Percentiles rank a stretch among this genome's conserved stretches.
Evolutionary conservation across 2,888 invertebrate genomes (phyloP).

Genomic region (Polymixis lichenea): DNA sequence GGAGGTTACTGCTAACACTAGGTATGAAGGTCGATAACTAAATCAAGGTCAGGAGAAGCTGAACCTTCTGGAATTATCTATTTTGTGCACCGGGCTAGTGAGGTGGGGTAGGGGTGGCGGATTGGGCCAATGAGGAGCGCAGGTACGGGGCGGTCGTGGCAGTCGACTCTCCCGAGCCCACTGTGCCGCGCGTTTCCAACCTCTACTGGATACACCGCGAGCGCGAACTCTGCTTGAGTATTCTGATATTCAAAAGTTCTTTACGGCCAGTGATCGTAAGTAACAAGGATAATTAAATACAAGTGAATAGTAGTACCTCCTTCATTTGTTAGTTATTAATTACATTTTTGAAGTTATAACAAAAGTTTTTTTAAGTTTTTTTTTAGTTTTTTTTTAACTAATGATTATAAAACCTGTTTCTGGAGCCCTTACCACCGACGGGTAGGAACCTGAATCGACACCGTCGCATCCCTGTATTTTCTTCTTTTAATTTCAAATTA

Average conservation of each 20-base stretch:
- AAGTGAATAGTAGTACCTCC: neutral
- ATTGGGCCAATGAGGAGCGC: neutral
- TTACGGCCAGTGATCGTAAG: neutral
- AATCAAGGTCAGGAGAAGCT: no score
- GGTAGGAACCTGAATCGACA: neutral
- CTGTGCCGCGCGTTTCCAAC: neutral
- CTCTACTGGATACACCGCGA: neutral
- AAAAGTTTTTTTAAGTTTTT: no score
- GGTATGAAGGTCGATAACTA: neutral
- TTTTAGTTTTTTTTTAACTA: no score
- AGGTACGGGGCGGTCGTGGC: neutral
- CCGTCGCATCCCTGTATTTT: neutral
- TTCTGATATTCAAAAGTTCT: neutral
- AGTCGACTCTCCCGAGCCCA: neutral
- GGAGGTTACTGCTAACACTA: neutral
- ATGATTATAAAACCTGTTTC: neutral
- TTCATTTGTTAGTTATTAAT: neutral
- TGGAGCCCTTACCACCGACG: neutral
- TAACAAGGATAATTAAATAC: neutral
- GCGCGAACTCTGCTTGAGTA: neutral
- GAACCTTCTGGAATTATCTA: neutral
- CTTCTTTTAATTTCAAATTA: no score
- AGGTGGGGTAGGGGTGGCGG: neutral
- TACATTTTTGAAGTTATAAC: neutral
- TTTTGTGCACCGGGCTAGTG: neutral